A percentile compares a stretch with the other conserved stretches of the same genome.
phyloP scores from a whole-genome alignment of 2,113 vertebrate genomes.

The Neotoma lepida region DNA sequence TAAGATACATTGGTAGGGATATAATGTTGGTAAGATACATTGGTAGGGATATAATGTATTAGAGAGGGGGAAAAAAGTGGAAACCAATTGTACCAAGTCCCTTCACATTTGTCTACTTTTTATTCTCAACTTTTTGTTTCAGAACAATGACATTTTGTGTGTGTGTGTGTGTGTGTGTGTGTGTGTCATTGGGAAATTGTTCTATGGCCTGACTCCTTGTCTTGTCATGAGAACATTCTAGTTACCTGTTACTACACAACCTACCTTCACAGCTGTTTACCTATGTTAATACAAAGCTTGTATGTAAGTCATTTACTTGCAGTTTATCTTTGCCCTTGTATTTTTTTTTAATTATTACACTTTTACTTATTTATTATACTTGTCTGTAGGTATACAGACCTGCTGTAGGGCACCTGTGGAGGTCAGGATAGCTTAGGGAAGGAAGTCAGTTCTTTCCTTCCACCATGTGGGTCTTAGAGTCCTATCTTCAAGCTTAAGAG shows the following conservation, averaged over 20 bases:
- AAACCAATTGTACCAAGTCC: background rate
- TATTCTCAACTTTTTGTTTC: background rate
- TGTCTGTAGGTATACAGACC: background rate
- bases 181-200: background rate
- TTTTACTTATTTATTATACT: background rate
- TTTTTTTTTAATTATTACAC: background rate
- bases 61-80: no score
- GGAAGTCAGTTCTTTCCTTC: background rate
- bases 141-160: background rate
- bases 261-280: background rate
- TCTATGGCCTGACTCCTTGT: background rate
- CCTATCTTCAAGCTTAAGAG: background rate
- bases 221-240: background rate
- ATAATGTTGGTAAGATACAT: background rate
- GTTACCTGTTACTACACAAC: background rate
- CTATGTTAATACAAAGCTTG: background rate
- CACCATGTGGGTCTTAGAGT: background rate
- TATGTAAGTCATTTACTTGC: background rate
- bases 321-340: background rate
- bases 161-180: no score
- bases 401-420: background rate
- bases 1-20: background rate
- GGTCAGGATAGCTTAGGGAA: background rate
- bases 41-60: background rate
- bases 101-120: conserved; percentile 3